Evolutionary conservation across 2,888 invertebrate genomes (phyloP), one percentile per base, ranked within the genome.

Genomic region (Cheilosia soror): DNA sequence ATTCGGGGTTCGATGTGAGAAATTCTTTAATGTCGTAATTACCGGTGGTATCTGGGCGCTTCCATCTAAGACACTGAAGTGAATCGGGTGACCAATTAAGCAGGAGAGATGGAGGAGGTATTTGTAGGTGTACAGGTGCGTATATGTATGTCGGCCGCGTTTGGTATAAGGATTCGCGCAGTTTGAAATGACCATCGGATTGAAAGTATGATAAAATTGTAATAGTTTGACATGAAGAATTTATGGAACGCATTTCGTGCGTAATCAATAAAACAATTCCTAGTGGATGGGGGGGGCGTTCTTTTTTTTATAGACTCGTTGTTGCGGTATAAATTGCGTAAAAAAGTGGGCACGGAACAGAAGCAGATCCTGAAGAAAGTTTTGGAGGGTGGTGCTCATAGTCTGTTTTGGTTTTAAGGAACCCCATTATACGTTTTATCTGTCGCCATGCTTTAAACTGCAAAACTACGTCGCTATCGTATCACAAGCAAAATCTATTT

Each of bases 21-120:
- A 85, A 81, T 85, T 85, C 85, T 77, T 81, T 85, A 85, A 85
- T 81, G 85, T 85, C 85, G 85, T 85, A 85, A 85, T 85, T 85
- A 85, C 81, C 66, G 63, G 47, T 58, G 75, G 66, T 84, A 84
- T 84, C 84, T 55, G 82, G 13, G 71, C 44, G 15, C 76, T 81
- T 85, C 81, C 66, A 76, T 85, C 81, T 85, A 71, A 72, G 77
- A 79, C 66, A 80, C n/a, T 80, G 72, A 63, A 80, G 66, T 76
- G 85, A 72, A 80, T 80, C 80, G 80, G 75, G 55, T 77, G 81
- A 77, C 71, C 85, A 85, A 85, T 85, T 85, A 85, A 53, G 72
- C 65, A 49, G 53, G 58, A 49, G 44, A 58, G 42, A 11, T 37
- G 76, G 47, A 55, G 31, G 29, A 25, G 53, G 9, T n/a, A 31